Evolutionary conservation across 2,113 vertebrate species (phyloP).

Genomic region (Capreolus pygargus): DNA sequence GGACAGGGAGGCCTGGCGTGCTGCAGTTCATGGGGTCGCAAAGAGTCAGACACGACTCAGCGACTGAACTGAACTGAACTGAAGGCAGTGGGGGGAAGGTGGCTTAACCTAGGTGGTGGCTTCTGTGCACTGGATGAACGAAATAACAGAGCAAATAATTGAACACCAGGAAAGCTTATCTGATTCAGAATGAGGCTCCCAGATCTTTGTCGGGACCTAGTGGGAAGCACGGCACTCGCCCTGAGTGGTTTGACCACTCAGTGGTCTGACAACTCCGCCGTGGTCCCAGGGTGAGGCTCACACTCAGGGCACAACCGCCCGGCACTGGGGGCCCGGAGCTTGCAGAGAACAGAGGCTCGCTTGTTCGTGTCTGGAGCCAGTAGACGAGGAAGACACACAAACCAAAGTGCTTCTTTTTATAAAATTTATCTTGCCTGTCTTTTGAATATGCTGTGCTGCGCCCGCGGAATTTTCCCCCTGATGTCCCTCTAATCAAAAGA

Average conservation of each 20-base stretch:
- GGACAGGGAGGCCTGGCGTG: background rate
- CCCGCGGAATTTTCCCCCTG: too few relatives aligned
- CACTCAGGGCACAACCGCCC: too few relatives aligned
- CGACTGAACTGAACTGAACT: too few relatives aligned
- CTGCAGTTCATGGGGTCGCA: background rate
- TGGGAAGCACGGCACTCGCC: too few relatives aligned
- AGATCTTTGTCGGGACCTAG: too few relatives aligned
- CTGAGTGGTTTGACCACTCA: too few relatives aligned
- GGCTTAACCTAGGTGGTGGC: too few relatives aligned
- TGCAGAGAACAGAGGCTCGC: background rate
- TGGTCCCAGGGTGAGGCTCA: too few relatives aligned
- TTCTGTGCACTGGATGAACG: background rate
- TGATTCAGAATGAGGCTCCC: background rate
- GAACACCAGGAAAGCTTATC: background rate
- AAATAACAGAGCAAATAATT: background rate
- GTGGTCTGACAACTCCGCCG: fast-evolving
- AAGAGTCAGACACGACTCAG: background rate
- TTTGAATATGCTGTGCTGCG: background rate
- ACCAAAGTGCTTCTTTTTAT: background rate
- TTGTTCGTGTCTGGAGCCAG: background rate
- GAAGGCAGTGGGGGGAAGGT: background rate
- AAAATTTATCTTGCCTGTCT: background rate
- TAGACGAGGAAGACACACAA: background rate
- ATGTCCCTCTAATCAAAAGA: background rate
- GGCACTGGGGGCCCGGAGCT: fast-evolving